Conservation (phyloP, 2,113 vertebrate genomes). For the Naja naja region DNA sequence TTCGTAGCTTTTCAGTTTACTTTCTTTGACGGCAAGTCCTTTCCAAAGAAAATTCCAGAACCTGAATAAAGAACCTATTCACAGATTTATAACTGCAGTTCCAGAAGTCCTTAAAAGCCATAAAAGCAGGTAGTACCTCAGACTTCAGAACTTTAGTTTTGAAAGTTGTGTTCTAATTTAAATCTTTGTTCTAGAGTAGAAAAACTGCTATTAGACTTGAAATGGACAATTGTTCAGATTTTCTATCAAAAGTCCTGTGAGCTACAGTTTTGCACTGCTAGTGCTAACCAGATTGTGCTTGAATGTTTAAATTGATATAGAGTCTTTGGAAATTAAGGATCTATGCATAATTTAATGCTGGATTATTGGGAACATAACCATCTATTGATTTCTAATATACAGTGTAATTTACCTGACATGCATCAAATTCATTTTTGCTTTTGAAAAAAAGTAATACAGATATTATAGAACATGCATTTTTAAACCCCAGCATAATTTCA, state of each 20-base stretch:
- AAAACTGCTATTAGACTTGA: background rate
- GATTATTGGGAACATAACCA: background rate
- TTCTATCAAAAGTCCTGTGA: background rate
- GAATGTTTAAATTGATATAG: background rate
- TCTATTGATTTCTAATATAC: background rate
- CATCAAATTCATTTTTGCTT: background rate
- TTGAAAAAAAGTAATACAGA: background rate
- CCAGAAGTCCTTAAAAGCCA: slow-evolving; percentile 55
- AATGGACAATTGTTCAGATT: background rate
- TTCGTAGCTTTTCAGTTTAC: slow-evolving; percentile 73
- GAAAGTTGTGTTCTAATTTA: slow-evolving; percentile 12
- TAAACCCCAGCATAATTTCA: background rate
- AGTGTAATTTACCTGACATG: background rate
- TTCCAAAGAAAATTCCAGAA: slow-evolving; percentile 57
- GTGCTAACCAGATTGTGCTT: background rate
- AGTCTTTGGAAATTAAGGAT: background rate
- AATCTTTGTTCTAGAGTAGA: background rate
- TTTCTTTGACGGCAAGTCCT: slow-evolving; percentile 70
- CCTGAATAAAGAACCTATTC: slow-evolving; percentile 65
- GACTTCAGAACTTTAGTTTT: slow-evolving; percentile 18
- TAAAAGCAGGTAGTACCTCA: slow-evolving; percentile 63
- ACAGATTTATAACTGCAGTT: slow-evolving; percentile 65
- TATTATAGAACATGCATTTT: background rate
- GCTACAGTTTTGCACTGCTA: background rate
- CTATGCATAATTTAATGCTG: background rate